phyloP scores from a whole-genome alignment of 2,888 invertebrate species.

The Gymnosoma rotundatum region DNA sequence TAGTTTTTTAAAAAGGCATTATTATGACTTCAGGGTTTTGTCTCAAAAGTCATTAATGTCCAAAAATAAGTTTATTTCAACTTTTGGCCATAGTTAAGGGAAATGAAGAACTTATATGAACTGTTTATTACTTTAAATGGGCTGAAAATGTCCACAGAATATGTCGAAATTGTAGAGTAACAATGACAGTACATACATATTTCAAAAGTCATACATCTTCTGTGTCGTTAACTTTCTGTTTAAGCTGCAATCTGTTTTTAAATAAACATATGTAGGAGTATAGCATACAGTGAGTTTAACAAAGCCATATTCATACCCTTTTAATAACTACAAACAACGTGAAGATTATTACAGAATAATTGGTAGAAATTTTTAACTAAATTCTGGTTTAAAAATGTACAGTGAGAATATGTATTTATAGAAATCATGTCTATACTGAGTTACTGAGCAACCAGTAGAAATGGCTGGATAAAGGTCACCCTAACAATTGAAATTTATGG shows the following conservation, averaged over 20 bases:
- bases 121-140: constrained; percentile 39
- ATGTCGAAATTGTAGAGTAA: constrained; percentile 5
- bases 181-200: not conserved
- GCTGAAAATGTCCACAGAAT: constrained; percentile 23
- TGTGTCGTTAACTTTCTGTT: constrained; percentile 25
- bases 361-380: too few species aligned
- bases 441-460: too few species aligned
- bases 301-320: not conserved
- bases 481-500: too few species aligned
- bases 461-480: too few species aligned
- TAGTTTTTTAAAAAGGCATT: constrained; percentile 41
- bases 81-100: constrained; percentile 32
- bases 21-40: constrained; percentile 62
- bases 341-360: too few species aligned
- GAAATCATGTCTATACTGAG: too few species aligned
- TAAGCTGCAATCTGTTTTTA: constrained; percentile 2
- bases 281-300: constrained; percentile 6
- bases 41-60: constrained; percentile 65
- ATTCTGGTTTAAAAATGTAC: too few species aligned
- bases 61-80: constrained; percentile 35
- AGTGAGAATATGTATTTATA: too few species aligned
- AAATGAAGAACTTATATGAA: constrained; percentile 25
- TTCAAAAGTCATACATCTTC: constrained; percentile 19
- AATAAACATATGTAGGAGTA: not conserved
- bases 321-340: not conserved